Base-by-base conservation (phyloP, 1,140 invertebrate species). In the Brachionus rotundiformis region DNA sequence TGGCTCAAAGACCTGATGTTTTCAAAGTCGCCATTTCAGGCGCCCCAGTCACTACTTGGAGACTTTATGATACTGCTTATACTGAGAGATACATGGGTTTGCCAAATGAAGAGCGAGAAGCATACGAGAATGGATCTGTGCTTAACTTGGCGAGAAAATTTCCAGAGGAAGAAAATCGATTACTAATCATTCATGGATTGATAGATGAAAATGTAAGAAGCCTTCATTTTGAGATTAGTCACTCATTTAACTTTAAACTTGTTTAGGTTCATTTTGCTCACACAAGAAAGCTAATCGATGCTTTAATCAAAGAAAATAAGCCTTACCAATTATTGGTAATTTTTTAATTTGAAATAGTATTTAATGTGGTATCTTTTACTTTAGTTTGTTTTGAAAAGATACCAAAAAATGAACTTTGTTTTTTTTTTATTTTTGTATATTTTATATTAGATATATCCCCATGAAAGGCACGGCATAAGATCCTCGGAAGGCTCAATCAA, bases 111-210 rank as follows among this genome's bases (percentile, higher is more conserved):
- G 95, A 96, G 89, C 89, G 89, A 27, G 89, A 91, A 31, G 93
- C 93, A 23, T 98, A 97, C 84, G 79, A 71, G 13, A 65, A 44
- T 6, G 49, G 87, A 1, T 86, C 84, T 47, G 85, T 88, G 4
- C 82, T 88, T 7, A 83, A 84, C 54, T 86, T 86, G 75, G 84
- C 86, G 2, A 84, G 87, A 5, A 84, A 83, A 33, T 86, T 88
- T 75, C 87, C 86, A 11, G 84, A 86, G 75, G 83, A 85, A 86
- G 94, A 95, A 86, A 95, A 95, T 87, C 90, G 95, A 80, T 87
- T 99, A 49, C 89, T 99, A n/a, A 95, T 99, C 47, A 94, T 98
- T 84, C 97, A 99, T 88, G 97, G 97, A 5, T 89, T 98, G 61
- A 95, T 97, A 77, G 97, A 99, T 88, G 97, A 99, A 89, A 99